A percentile compares a stretch with the other conserved stretches of the same genome.
These are phyloP conservation scores for Porphyrio hochstetteri DNA, from an alignment of 2,113 vertebrate genomes.

Conservation along the genomic window DNA sequence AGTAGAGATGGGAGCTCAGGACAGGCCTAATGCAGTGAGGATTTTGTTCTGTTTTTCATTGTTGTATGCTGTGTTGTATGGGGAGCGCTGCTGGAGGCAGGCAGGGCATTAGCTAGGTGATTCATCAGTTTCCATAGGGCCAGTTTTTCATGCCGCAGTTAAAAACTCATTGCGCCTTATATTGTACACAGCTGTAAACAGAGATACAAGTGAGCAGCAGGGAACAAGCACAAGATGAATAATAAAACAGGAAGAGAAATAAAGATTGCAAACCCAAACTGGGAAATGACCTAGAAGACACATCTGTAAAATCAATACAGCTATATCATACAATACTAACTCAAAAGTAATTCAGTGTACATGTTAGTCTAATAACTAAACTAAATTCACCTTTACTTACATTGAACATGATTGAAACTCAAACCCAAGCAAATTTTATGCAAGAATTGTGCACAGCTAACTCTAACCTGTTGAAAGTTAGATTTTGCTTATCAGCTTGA, in stretches of 20 bases:
- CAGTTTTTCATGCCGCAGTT: not conserved
- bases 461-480: not conserved
- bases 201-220: not conserved
- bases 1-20: not conserved
- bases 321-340: not conserved
- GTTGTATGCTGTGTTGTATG: not conserved
- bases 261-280: not conserved
- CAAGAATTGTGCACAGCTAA: not conserved
- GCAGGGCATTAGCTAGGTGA: not conserved
- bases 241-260: not conserved
- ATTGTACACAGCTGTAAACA: not conserved
- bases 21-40: not conserved
- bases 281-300: not conserved
- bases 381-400: not conserved
- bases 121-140: not conserved
- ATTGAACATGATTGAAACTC: not conserved
- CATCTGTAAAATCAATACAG: slow-evolving; percentile 18
- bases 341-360: not conserved
- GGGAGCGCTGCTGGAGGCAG: not conserved
- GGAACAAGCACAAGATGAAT: not conserved
- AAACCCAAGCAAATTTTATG: not conserved
- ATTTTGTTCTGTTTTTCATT: not conserved
- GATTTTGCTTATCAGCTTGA: not conserved
- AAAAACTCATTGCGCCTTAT: not conserved
- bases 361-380: not conserved